Base-by-base conservation (phyloP, 2,888 invertebrate species). In the Coecobrya sp. region DNA sequence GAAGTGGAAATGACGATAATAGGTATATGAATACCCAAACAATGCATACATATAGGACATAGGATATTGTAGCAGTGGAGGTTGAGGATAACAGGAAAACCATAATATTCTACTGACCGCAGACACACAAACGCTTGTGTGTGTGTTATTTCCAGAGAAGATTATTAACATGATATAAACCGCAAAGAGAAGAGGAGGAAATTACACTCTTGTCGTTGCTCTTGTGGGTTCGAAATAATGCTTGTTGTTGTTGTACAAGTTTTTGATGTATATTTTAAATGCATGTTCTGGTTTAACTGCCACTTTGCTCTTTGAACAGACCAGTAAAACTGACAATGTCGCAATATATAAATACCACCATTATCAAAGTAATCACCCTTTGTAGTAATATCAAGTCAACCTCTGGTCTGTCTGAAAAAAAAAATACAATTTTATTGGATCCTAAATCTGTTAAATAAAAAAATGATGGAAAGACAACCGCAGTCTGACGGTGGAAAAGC, bases 91-190 rank as follows among this genome's bases (percentile, higher is more conserved):
- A 82, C 10, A 86, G 86, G 86, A 30, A 36, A 59, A 86, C 52
- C 55, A 86, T 55, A 49, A 68, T 25, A 36, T 73, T 76, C 45
- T 73, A n/a, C 55, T 62, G 22, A 90, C 90, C 90, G 45, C 90
- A 73, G 19, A 73, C 73, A 73, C 7, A 73, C 19, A 90, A 90
- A 90, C 84, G 52, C 73, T 55, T 89, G 86, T 70, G 22, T 42
- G 0, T 16, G 73, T 65, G 36, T 70, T 36, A 36, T 70, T n/a
- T 70, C 16, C 27, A 36, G 27, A 16, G 70, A 49, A 55, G 55
- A 73, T 86, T 86, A 86, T 59, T 62, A 59, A 65, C 79, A 62
- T n/a, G 22, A 65, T 62, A 55, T 70, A 85, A 85, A 90, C 90
- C 90, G 79, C 90, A 90, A 85, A 89, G 49, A 42, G 85, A 62